Evolutionary conservation across 2,797 vertebrate genomes (phyloP).

Genomic region (Alauda arvensis): DNA sequence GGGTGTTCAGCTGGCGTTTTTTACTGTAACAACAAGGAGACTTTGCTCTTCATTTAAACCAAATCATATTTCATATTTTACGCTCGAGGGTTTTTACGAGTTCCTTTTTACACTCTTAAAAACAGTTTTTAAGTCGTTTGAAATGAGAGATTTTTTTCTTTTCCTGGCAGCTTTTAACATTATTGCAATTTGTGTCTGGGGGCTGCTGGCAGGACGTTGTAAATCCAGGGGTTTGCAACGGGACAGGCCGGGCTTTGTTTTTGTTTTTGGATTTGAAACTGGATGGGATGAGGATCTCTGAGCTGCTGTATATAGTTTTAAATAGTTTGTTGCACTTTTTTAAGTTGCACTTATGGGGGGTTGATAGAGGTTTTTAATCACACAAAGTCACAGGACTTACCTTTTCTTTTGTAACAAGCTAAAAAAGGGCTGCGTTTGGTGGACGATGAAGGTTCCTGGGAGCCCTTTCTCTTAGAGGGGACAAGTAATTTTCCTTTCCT

Average conservation of each 20-base stretch:
- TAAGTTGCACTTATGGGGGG: constrained; percentile 95
- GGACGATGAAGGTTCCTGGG: constrained; percentile 73
- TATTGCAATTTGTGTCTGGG: constrained; percentile 83
- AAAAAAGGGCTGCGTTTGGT: constrained; percentile 72
- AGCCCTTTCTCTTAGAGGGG: constrained; percentile 75
- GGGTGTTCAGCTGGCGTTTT: constrained; percentile 91
- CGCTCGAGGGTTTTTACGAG: constrained; percentile 96
- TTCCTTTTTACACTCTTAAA: constrained; percentile 95
- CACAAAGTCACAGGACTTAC: constrained; percentile 80
- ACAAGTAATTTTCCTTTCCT: constrained; percentile 49
- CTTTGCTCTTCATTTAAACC: constrained; percentile 96
- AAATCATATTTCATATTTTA: constrained; percentile 99
- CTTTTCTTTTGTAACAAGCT: constrained; percentile 86
- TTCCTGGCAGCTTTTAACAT: constrained; percentile 97
- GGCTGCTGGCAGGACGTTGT: constrained; percentile 77
- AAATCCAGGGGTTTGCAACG: constrained; percentile 75
- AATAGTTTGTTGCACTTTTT: constrained; percentile 91
- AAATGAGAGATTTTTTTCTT: constrained; percentile 87
- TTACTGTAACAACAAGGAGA: constrained; percentile 93
- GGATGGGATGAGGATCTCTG: constrained; percentile 77
- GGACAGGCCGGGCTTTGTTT: constrained; percentile 56
- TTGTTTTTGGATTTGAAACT: constrained; percentile 77
- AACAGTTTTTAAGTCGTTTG: constrained; percentile 96
- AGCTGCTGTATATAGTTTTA: constrained; percentile 91
- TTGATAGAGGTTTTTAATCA: constrained; percentile 97